phyloP scores from a whole-genome alignment of 2,888 invertebrate species.

The Spialia ferax region DNA sequence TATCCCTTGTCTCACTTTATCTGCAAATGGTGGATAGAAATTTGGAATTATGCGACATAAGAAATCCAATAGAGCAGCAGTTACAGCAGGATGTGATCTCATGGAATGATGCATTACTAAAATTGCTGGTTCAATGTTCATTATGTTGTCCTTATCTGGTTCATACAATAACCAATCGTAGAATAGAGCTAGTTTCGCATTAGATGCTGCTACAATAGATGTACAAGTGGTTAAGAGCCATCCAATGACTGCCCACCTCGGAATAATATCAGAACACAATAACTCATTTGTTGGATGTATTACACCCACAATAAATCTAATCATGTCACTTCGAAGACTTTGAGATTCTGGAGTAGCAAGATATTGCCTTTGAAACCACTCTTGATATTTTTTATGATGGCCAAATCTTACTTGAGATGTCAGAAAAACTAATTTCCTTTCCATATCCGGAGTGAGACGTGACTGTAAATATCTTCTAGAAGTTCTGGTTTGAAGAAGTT shows the following conservation, averaged over 20 bases:
- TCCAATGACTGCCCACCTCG: slow-evolving; percentile 97
- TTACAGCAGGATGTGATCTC: slow-evolving; percentile 96
- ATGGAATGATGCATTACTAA: slow-evolving; percentile 98
- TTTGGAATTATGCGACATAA: slow-evolving; percentile 96
- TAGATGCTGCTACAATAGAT: slow-evolving; percentile 95
- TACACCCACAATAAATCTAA: slow-evolving; percentile 96
- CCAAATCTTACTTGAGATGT: slow-evolving; percentile 95
- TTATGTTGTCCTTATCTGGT: slow-evolving; percentile 96
- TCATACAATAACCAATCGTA: slow-evolving; percentile 98
- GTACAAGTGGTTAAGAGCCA: slow-evolving; percentile 97
- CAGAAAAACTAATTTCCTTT: slow-evolving; percentile 95
- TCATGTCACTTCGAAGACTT: slow-evolving; percentile 96
- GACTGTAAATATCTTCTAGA: slow-evolving; percentile 94
- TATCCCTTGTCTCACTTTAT: slow-evolving; percentile 93
- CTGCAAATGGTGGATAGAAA: slow-evolving; percentile 93
- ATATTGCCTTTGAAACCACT: slow-evolving; percentile 98
- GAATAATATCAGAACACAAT: slow-evolving; percentile 97
- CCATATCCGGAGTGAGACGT: slow-evolving; percentile 97
- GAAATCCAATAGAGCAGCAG: slow-evolving; percentile 96
- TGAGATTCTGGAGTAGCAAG: slow-evolving; percentile 96
- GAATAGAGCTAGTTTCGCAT: slow-evolving; percentile 96
- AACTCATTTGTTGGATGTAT: slow-evolving; percentile 98
- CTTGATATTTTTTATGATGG: slow-evolving; percentile 96
- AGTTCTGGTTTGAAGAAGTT: slow-evolving; percentile 94
- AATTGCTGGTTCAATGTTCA: slow-evolving; percentile 98